Evolutionary conservation across 2,113 vertebrate species (phyloP).

Genomic region (Vimba vimba): DNA sequence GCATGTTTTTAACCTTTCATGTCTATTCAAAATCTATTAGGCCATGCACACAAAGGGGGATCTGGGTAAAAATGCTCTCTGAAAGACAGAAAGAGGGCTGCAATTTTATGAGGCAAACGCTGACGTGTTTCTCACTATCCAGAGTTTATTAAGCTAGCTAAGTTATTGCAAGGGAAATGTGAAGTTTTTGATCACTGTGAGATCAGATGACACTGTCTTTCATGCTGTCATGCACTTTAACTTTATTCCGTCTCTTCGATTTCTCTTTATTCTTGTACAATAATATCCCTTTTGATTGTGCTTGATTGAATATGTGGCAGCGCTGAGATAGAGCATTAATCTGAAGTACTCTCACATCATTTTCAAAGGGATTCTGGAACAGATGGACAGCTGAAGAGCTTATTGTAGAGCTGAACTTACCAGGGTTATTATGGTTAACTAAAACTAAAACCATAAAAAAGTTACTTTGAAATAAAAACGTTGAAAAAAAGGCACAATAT

Average conservation of each 20-base stretch:
- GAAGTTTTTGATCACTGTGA: slow-evolving; percentile 6
- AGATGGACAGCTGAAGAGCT: not conserved
- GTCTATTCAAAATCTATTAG: not conserved
- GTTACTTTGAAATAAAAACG: not conserved
- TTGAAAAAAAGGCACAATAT: too few species aligned
- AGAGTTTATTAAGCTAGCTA: not conserved
- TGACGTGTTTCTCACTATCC: not conserved
- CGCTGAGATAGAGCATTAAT: not conserved
- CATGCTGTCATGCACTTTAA: slow-evolving; percentile 6
- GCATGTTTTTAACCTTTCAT: not conserved
- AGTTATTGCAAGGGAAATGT: not conserved
- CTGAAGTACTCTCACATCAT: slow-evolving; percentile 23
- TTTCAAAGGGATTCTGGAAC: not conserved
- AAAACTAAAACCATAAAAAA: not conserved
- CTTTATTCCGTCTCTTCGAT: slow-evolving; percentile 32
- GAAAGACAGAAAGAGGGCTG: slow-evolving; percentile 23
- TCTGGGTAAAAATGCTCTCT: not conserved
- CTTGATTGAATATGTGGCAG: slow-evolving; percentile 37
- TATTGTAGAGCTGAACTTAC: not conserved
- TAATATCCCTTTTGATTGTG: slow-evolving; percentile 40
- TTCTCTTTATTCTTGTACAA: not conserved
- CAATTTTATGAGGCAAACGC: not conserved
- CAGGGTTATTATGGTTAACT: not conserved
- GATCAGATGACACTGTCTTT: slow-evolving; percentile 22
- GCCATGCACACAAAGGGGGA: not conserved